phyloP scores from a whole-genome alignment of 2,797 vertebrate genomes.

The Hoplostethus atlanticus region DNA sequence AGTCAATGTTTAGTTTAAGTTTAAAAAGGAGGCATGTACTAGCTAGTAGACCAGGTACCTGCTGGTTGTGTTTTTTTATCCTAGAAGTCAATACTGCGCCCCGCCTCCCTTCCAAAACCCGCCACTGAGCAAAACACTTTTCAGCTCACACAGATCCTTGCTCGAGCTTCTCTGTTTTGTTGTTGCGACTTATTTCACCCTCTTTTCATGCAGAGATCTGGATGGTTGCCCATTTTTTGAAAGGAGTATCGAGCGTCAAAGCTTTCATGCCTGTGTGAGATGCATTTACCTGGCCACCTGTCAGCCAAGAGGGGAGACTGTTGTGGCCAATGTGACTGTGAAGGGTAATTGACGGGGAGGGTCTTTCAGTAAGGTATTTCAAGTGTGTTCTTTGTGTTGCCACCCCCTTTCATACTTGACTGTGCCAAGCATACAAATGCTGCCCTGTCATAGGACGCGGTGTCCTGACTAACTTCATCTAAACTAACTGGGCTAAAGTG shows the following conservation, averaged over 20 bases:
- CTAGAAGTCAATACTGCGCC: slow-evolving; percentile 33
- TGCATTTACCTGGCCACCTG: slow-evolving; percentile 65
- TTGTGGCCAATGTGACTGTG: slow-evolving; percentile 68
- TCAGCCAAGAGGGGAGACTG: slow-evolving; percentile 45
- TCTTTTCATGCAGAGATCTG: slow-evolving; percentile 57
- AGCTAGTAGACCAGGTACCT: slow-evolving; percentile 21
- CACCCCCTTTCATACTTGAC: slow-evolving; percentile 29
- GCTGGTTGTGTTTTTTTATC: slow-evolving; percentile 53
- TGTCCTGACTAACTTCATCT: slow-evolving; percentile 61
- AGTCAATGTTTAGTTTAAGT: slow-evolving; percentile 22
- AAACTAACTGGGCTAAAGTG: slow-evolving; percentile 58
- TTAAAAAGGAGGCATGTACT: slow-evolving; percentile 11
- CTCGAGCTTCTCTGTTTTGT: slow-evolving; percentile 22
- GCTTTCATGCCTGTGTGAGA: slow-evolving; percentile 57
- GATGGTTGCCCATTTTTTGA: slow-evolving; percentile 53
- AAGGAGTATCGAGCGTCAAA: slow-evolving; percentile 53
- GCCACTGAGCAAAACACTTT: slow-evolving; percentile 43
- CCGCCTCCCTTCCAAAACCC: slow-evolving; percentile 34
- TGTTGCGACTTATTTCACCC: slow-evolving; percentile 44
- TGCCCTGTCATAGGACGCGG: slow-evolving; percentile 50
- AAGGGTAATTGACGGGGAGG: slow-evolving; percentile 70
- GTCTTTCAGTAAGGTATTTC: slow-evolving; percentile 52
- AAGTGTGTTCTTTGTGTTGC: slow-evolving; percentile 58
- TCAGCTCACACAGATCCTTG: slow-evolving; percentile 24
- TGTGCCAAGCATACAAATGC: slow-evolving; percentile 63